phyloP scores from a whole-genome alignment of 2,797 vertebrate species.

The Lepilemur ruficaudatus region DNA sequence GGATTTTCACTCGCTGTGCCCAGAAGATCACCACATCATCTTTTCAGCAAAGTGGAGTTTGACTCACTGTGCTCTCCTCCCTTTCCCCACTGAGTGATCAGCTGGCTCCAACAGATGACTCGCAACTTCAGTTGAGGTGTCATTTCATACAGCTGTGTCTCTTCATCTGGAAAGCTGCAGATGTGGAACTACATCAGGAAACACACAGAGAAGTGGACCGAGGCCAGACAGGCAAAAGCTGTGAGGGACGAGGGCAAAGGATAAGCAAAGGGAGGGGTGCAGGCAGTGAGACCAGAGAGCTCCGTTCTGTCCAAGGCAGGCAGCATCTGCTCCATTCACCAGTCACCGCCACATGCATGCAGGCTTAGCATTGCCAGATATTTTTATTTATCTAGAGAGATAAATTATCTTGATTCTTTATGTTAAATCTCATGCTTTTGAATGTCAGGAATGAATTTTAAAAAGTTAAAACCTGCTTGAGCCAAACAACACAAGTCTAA shows the following conservation, averaged over 20 bases:
- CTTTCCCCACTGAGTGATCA: neutral
- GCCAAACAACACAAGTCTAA: neutral
- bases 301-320: neutral
- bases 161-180: neutral
- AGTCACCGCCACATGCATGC: fast-evolving
- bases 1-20: neutral
- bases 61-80: neutral
- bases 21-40: neutral
- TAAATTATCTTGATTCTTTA: neutral
- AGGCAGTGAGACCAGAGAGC: neutral
- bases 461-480: neutral
- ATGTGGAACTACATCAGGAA: neutral
- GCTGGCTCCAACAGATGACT: neutral
- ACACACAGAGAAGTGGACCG: no score
- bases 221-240: no score
- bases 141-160: neutral
- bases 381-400: neutral
- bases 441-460: neutral
- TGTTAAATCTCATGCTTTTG: neutral
- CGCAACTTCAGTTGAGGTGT: neutral
- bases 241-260: neutral
- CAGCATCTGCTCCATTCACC: neutral
- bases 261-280: neutral
- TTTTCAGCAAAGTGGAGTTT: neutral
- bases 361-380: neutral